Evolutionary conservation across 2,113 vertebrate genomes (phyloP).

Genomic region (Oncorhynchus gorbuscha): DNA sequence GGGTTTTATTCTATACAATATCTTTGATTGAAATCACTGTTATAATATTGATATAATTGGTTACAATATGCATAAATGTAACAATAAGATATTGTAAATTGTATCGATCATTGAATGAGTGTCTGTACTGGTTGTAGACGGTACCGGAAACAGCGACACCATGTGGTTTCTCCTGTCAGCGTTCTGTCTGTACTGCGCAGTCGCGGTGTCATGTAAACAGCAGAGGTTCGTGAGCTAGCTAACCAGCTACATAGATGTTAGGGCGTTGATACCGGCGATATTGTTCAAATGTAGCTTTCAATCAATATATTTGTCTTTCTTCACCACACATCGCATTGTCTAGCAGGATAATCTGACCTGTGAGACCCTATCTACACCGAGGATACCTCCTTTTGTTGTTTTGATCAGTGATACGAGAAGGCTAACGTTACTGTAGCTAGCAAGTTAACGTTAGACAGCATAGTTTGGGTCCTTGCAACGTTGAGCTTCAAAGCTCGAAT

Average conservation of each 20-base stretch:
- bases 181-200: constrained; percentile 51
- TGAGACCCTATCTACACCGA: not conserved
- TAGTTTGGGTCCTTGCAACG: not conserved
- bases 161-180: not conserved
- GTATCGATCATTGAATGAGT: not conserved
- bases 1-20: no score
- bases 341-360: not conserved
- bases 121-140: no score
- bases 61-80: not conserved
- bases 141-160: not conserved
- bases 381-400: not conserved
- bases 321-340: not conserved
- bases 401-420: not conserved
- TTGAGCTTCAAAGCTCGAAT: not conserved
- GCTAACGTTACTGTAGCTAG: not conserved
- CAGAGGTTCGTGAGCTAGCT: constrained; percentile 9
- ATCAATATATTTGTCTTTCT: not conserved
- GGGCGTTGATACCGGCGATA: constrained; percentile 8
- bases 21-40: not conserved
- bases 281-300: not conserved
- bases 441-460: not conserved
- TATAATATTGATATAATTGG: not conserved
- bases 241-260: not conserved
- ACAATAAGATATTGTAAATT: not conserved
- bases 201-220: constrained; percentile 74